Evolutionary conservation across 1,140 invertebrate species (phyloP), one percentile per base, ranked within the genome.

Genomic region (Drosophila tristis): DNA sequence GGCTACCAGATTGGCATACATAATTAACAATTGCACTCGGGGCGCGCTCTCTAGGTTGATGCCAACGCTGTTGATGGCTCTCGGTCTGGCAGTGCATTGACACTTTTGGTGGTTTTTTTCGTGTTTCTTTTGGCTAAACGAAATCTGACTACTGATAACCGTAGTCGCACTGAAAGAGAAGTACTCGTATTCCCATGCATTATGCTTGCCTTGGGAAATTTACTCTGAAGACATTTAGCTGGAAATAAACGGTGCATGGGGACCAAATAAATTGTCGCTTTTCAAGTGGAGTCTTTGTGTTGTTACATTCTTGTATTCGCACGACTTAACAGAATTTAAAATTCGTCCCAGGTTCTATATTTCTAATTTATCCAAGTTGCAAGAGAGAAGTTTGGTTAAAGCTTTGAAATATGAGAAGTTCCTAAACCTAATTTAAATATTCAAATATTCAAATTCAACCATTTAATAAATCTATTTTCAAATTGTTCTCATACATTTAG

Each of bases 11-110:
- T 72, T 82, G 62, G 82, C 82, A 87, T 87, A 87, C 82, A 75
- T 70, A 87, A 87, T 87, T 89, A 87, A 68, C 74, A 67, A 73
- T 62, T 84, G 81, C 82, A 86, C 85, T 81, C 61, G 51, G 57
- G 51, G 59, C 45, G 61, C 53, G 59, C 59, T 71, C 60, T 77
- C 72, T 72, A 66, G 64, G 60, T 84, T 55, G 64, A 49, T 86
- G 60, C 45, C 42, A 47, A 58, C 47, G 50, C 48, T 29, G 50
- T 42, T 80, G 47, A 49, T 76, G 65, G 50, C 35, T 45, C 25
- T 53, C 31, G 42, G 60, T 54, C 44, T 62, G 35, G 13, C 49
- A 25, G 81, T 87, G 82, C 81, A 87, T 81, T 87, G 81, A 85
- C 82, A 80, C 61, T 61, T 56, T 47, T 50, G 23, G 54, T 39